Evolutionary conservation across 2,888 invertebrate genomes (phyloP), one percentile per base, ranked within the genome.

Genomic region (Incurvaria masculella): DNA sequence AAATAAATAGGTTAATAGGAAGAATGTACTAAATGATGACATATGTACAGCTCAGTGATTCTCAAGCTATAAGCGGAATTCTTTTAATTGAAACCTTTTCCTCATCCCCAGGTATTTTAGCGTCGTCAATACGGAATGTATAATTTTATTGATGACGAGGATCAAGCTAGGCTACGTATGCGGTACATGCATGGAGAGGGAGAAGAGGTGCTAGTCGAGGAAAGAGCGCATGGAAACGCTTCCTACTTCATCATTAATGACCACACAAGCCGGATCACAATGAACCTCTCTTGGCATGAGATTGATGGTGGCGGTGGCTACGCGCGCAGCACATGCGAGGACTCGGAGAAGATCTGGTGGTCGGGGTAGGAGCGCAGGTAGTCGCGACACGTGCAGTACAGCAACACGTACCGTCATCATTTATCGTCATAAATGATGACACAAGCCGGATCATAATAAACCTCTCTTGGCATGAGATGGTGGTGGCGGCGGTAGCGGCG

Each of bases 351-450:
- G 16, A 78, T 66, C 58, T 74, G 73, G 46, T 73, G 64, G 50
- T 74, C 75, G 48, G 73, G 72, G 55, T 76, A 75, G 2, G 74
- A 75, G 20, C 70, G 62, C 6, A 73, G 62, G 50, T 80, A 80
- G 49, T 67, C 70, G 56, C 68, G 69, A 1, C 75, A 72, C 49
- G 67, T 65, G 50, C 66, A 63, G 58, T 79, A 78, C 38, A 82
- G 65, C 26, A 78, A 48, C 4, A 79, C 53, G 27, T 80, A 80
- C 73, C 79, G 79, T 55, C n/a, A n/a, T n/a, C n/a, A n/a, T 81
- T 81, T 60, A 74, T 66, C 66, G 79, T 76, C 68, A 81, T 76
- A 56, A 80, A 73, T 0, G 80, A 71, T 80, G 80, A 81, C 17
- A 82, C 68, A 38, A 79, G 56, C 2, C 73, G 65, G 51, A 81